phyloP scores from a whole-genome alignment of 2,113 vertebrate species.

The Sinocyclocheilus maitianheensis region DNA sequence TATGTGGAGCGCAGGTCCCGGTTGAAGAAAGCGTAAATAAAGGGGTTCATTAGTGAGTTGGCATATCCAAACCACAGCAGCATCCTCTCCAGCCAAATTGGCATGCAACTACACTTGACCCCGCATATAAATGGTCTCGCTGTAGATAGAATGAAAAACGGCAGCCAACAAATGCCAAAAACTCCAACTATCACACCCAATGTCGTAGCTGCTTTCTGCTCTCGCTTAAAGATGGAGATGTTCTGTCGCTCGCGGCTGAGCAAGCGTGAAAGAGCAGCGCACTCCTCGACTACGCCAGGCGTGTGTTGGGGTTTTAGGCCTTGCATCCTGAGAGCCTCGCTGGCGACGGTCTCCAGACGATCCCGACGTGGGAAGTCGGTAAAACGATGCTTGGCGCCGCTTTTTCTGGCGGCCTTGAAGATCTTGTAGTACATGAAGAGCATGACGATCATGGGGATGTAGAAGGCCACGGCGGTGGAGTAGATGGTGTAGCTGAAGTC shows the following conservation, averaged over 20 bases:
- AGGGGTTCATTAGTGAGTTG: conserved; percentile 83
- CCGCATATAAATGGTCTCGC: conserved; percentile 81
- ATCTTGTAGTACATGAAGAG: conserved; percentile 85
- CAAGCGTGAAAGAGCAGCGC: conserved; percentile 74
- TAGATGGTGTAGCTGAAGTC: conserved; percentile 83
- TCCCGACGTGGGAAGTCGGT: conserved; percentile 67
- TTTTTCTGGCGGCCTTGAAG: conserved; percentile 79
- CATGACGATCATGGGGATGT: conserved; percentile 83
- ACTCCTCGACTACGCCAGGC: conserved; percentile 73
- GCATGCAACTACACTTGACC: conserved; percentile 80
- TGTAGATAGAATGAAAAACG: conserved; percentile 80
- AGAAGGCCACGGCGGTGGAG: conserved; percentile 81
- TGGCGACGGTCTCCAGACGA: conserved; percentile 69
- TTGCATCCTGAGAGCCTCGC: conserved; percentile 75
- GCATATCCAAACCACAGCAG: conserved; percentile 81
- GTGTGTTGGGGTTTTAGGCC: conserved; percentile 71
- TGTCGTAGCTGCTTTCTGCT: conserved; percentile 82
- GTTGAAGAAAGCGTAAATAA: conserved; percentile 84
- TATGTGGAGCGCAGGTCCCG: conserved; percentile 80
- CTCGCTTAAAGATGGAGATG: conserved; percentile 82
- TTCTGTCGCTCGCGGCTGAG: conserved; percentile 75
- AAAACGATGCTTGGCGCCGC: conserved; percentile 79
- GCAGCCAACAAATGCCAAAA: conserved; percentile 79
- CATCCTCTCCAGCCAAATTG: conserved; percentile 80
- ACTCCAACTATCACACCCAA: conserved; percentile 81